These are phyloP conservation scores for Phaethon lepturus DNA, from an alignment of 2,113 vertebrate species.

Conservation along the genomic window DNA sequence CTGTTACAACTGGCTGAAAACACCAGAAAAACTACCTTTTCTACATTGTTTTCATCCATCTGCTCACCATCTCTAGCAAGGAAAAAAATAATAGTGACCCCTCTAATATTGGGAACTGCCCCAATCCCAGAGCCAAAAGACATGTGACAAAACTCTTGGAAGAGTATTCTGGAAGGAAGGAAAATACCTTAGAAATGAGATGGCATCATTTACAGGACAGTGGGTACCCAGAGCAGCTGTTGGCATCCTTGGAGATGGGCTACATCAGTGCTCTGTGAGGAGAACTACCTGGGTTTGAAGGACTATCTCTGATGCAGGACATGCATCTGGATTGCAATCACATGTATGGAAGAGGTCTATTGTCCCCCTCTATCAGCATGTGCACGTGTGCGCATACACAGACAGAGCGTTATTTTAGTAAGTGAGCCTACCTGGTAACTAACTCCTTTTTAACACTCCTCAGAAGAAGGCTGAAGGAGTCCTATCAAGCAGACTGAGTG, in stretches of 20 bases:
- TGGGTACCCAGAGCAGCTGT: background rate
- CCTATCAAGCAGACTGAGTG: background rate
- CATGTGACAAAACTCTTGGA: background rate
- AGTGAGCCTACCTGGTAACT: background rate
- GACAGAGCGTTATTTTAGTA: background rate
- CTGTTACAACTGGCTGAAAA: background rate
- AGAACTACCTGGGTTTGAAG: background rate
- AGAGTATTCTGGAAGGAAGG: background rate
- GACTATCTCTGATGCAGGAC: background rate
- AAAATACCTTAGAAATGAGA: background rate
- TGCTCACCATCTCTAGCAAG: background rate
- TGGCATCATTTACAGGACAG: background rate
- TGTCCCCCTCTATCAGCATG: too few species aligned
- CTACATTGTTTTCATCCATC: background rate
- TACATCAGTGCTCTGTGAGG: rapidly evolving
- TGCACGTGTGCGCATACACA: rapidly evolving
- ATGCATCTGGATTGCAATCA: background rate
- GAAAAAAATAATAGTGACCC: background rate
- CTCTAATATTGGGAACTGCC: background rate
- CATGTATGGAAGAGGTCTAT: background rate
- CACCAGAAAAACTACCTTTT: background rate
- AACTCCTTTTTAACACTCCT: background rate
- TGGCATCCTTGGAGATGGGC: background rate
- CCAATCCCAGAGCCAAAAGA: background rate
- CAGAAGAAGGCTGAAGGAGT: background rate